These are phyloP conservation scores for Columba guinea DNA, from an alignment of 2,797 vertebrate genomes.

Conservation along the genomic window DNA sequence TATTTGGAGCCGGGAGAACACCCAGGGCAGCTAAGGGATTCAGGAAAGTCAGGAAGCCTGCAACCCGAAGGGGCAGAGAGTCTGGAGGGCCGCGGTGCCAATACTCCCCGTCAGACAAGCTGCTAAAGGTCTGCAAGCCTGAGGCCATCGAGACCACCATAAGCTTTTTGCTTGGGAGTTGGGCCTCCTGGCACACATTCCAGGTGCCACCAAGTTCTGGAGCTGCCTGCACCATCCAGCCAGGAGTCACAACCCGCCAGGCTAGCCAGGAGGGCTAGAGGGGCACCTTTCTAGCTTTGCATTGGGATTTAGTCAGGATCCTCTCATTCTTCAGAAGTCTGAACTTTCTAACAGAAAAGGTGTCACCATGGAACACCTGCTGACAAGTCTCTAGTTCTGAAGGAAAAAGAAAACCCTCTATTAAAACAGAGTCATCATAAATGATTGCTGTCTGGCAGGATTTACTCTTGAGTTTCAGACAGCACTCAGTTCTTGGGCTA, in stretches of 20 bases:
- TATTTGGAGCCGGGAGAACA: background rate
- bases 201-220: background rate
- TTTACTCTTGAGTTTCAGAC: background rate
- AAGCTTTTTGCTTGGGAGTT: background rate
- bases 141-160: background rate
- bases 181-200: background rate
- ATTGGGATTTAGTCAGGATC: background rate
- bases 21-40: background rate
- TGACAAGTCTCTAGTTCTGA: background rate
- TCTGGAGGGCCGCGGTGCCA: accelerated
- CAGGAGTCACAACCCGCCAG: background rate
- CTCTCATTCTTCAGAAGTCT: background rate
- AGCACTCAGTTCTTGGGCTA: background rate
- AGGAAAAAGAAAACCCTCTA: background rate
- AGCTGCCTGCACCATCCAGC: too few relatives aligned
- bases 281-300: background rate
- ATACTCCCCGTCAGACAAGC: background rate
- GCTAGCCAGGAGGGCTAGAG: background rate
- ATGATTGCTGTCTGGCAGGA: background rate
- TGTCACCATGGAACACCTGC: background rate
- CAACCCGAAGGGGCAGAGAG: accelerated
- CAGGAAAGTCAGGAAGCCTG: background rate
- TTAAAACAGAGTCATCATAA: background rate
- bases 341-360: background rate
- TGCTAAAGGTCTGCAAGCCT: background rate